Conservation (phyloP, 2,113 vertebrate species). For the Alouatta palliata region DNA sequence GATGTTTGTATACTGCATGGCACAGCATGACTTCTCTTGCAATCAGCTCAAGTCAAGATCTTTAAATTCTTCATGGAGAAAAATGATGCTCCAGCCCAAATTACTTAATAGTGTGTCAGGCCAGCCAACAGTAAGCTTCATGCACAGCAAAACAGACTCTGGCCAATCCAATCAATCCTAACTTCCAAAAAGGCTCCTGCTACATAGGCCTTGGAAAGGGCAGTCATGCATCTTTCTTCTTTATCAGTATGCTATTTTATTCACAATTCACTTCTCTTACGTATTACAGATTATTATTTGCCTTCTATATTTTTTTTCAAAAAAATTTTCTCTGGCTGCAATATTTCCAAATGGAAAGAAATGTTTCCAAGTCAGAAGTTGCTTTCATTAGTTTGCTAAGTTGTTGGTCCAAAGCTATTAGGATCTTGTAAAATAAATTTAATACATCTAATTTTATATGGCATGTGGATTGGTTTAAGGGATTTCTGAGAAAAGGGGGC, state of each 20-base stretch:
- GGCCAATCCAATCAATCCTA: slow-evolving; percentile 71
- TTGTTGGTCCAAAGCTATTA: slow-evolving; percentile 57
- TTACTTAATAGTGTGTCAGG: slow-evolving; percentile 79
- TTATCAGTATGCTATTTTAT: slow-evolving; percentile 76
- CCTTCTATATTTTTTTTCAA: slow-evolving; percentile 70
- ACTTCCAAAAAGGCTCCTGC: slow-evolving; percentile 68
- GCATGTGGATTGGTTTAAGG: slow-evolving; percentile 51
- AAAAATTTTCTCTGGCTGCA: slow-evolving; percentile 66
- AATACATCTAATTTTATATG: slow-evolving; percentile 73
- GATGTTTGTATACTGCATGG: slow-evolving; percentile 78
- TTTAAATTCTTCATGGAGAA: slow-evolving; percentile 84
- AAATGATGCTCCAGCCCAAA: slow-evolving; percentile 74
- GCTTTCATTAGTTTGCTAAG: slow-evolving; percentile 73
- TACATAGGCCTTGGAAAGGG: slow-evolving; percentile 49
- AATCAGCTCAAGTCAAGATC: slow-evolving; percentile 83
- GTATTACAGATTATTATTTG: slow-evolving; percentile 77
- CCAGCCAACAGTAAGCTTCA: slow-evolving; percentile 75
- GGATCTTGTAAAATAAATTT: slow-evolving; percentile 61
- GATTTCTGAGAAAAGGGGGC: slow-evolving; percentile 29
- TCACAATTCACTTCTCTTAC: slow-evolving; percentile 75
- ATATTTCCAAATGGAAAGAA: slow-evolving; percentile 76
- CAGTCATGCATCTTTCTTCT: slow-evolving; percentile 64
- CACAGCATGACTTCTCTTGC: slow-evolving; percentile 82
- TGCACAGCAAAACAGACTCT: slow-evolving; percentile 49
- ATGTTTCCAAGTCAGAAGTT: slow-evolving; percentile 65